Evolutionary conservation across 2,888 invertebrate species (phyloP).

Genomic region (Mimas tiliae): DNA sequence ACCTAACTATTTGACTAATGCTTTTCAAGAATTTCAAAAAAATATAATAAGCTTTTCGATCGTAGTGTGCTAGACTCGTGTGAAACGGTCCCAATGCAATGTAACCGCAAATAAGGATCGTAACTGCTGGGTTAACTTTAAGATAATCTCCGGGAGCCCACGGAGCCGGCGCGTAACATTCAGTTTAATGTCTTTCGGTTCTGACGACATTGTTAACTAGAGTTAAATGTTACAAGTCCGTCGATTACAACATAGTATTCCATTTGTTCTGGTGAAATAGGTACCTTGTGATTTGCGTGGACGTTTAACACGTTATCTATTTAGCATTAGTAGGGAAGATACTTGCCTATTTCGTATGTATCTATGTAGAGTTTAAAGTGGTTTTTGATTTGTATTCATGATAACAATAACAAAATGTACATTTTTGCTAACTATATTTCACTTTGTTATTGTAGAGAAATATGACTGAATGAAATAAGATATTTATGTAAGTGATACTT

Average conservation of each 20-base stretch:
- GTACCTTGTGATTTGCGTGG: conserved; percentile 49
- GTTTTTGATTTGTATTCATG: not conserved
- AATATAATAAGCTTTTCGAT: conserved; percentile 24
- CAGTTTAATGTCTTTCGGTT: conserved; percentile 70
- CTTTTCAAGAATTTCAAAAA: too few relatives aligned
- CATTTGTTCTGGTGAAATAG: conserved; percentile 56
- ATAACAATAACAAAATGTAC: not conserved
- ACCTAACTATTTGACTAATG: too few relatives aligned
- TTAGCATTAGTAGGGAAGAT: not conserved
- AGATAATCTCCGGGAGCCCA: conserved; percentile 74
- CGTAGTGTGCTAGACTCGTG: conserved; percentile 50
- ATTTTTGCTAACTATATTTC: not conserved
- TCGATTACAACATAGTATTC: conserved; percentile 57
- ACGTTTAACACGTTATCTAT: not conserved
- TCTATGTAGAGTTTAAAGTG: not conserved
- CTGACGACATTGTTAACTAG: conserved; percentile 64
- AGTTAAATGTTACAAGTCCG: conserved; percentile 55
- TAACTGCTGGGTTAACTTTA: conserved; percentile 77
- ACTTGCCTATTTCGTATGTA: not conserved
- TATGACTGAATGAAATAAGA: not conserved
- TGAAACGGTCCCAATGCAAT: conserved; percentile 51
- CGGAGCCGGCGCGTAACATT: conserved; percentile 63
- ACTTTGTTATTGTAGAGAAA: not conserved
- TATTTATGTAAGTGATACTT: not conserved
- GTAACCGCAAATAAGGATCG: conserved; percentile 74